phyloP scores from a whole-genome alignment of 2,113 vertebrate genomes.

The Glaucidium brasilianum region DNA sequence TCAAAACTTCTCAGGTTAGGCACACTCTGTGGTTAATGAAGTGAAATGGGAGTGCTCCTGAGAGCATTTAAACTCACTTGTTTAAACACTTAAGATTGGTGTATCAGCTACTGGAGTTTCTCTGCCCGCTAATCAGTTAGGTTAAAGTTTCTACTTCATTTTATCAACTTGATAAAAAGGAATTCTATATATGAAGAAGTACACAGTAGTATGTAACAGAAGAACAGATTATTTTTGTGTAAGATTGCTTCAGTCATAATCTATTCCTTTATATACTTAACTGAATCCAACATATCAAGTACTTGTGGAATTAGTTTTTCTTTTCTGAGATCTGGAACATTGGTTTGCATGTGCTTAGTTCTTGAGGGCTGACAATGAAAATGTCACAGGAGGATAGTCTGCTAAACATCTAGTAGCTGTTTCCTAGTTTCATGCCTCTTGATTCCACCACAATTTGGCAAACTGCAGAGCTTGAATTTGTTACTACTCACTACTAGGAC shows the following conservation, averaged over 20 bases:
- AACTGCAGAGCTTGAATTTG: not conserved
- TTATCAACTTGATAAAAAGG: not conserved
- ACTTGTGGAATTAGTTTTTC: not conserved
- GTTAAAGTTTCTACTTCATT: not conserved
- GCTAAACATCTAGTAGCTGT: not conserved
- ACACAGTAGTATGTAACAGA: not conserved
- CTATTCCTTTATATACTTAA: not conserved
- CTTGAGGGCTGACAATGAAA: not conserved
- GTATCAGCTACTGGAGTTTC: not conserved
- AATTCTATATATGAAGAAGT: not conserved
- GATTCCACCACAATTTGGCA: not conserved
- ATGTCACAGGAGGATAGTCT: not conserved
- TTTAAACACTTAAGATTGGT: not conserved
- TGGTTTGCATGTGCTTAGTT: not conserved
- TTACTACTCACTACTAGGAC: not conserved
- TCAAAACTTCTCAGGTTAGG: not conserved
- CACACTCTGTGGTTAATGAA: not conserved
- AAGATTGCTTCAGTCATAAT: not conserved
- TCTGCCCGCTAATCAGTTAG: not conserved
- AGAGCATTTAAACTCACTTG: not conserved
- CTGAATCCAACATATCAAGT: not conserved
- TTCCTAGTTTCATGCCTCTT: not conserved
- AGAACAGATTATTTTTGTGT: not conserved
- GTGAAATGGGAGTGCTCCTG: not conserved
- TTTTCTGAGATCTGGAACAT: not conserved